Evolutionary conservation across 1,140 invertebrate genomes (phyloP).

Genomic region (Arctopsyche grandis): DNA sequence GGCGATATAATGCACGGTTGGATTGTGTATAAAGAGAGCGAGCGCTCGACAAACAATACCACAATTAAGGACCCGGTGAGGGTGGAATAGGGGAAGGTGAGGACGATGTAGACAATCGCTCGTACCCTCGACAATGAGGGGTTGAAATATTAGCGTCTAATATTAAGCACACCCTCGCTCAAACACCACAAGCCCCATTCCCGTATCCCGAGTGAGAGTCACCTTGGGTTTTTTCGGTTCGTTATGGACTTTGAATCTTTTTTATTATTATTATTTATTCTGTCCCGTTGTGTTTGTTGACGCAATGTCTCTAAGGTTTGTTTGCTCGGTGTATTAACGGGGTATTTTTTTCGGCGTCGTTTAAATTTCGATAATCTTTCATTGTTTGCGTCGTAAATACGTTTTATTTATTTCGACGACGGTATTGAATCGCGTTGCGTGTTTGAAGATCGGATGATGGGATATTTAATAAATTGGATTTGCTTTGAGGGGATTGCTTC

Average conservation of each 20-base stretch:
- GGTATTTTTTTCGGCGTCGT: background rate
- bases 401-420: background rate
- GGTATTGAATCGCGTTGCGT: too few relatives aligned
- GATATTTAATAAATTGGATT: too few relatives aligned
- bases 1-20: background rate
- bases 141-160: constrained; percentile 14
- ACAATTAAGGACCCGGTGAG: background rate
- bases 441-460: too few relatives aligned
- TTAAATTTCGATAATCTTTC: constrained; percentile 23
- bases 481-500: too few relatives aligned
- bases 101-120: background rate
- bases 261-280: background rate
- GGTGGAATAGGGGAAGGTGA: background rate
- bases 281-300: background rate
- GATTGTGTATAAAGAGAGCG: background rate
- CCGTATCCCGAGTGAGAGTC: background rate
- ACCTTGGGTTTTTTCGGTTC: background rate
- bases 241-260: background rate
- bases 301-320: background rate
- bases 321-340: constrained; percentile 7
- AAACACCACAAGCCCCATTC: background rate
- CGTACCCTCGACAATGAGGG: background rate
- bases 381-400: background rate
- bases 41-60: background rate
- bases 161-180: background rate